phyloP scores from a whole-genome alignment of 2,113 vertebrate genomes.

The human region GRCh38 chr17:55796501-55797000 shows the following conservation, averaged over 20 bases:
- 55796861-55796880: neutral
- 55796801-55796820: neutral
- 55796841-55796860: neutral
- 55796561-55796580: neutral
- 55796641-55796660: neutral
- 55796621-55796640: neutral
- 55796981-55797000: neutral
- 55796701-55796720: neutral
- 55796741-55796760: neutral
- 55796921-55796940: neutral
- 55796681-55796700: neutral
- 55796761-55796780: neutral
- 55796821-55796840: neutral
- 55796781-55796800: neutral
- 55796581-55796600: neutral
- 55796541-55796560: neutral
- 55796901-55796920: neutral
- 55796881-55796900: neutral
- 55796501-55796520: neutral
- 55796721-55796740: neutral
- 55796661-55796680: neutral
- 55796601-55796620: neutral
- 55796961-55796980: neutral
- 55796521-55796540: neutral
- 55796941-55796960: neutral